A percentile compares a stretch with the other conserved stretches of the same genome.
These are phyloP conservation scores for Drosophila meridionalis DNA, from an alignment of 2,888 invertebrate genomes.

Conservation along the genomic window DNA sequence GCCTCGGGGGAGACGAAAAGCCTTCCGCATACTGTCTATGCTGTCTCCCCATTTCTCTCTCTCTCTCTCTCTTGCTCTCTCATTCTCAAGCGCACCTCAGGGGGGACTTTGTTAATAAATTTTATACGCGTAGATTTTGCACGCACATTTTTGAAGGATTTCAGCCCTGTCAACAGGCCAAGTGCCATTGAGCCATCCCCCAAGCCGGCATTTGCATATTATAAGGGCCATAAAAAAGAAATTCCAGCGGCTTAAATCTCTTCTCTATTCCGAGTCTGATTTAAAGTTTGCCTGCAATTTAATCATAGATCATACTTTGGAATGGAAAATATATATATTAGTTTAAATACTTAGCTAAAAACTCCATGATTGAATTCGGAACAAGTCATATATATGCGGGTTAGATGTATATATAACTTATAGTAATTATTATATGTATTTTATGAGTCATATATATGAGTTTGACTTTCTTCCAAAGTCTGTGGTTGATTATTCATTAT, in stretches of 20 bases:
- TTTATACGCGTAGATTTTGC: slow-evolving; percentile 69
- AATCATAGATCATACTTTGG: neutral
- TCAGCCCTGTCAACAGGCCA: slow-evolving; percentile 21
- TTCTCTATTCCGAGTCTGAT: slow-evolving; percentile 25
- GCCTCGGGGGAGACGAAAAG: slow-evolving; percentile 47
- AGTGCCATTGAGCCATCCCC: slow-evolving; percentile 20
- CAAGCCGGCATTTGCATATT: slow-evolving; percentile 39
- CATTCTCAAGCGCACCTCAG: slow-evolving; percentile 40
- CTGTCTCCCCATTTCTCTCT: slow-evolving; percentile 8
- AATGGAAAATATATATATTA: neutral
- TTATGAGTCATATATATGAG: neutral
- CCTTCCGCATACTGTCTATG: slow-evolving; percentile 38
- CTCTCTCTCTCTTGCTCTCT: slow-evolving; percentile 19
- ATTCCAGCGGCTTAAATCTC: slow-evolving; percentile 23
- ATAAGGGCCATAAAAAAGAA: slow-evolving; percentile 8
- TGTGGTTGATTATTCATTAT: neutral
- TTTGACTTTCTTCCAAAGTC: neutral
- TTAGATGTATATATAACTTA: neutral
- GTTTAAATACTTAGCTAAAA: neutral
- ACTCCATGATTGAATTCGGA: neutral
- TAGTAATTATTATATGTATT: neutral
- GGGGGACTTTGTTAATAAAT: slow-evolving; percentile 72
- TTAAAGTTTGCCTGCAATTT: neutral
- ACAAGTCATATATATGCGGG: too few relatives aligned
- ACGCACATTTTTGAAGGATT: slow-evolving; percentile 57